Conservation (phyloP, 2,797 vertebrate species). For the Hybognathus amarus region DNA sequence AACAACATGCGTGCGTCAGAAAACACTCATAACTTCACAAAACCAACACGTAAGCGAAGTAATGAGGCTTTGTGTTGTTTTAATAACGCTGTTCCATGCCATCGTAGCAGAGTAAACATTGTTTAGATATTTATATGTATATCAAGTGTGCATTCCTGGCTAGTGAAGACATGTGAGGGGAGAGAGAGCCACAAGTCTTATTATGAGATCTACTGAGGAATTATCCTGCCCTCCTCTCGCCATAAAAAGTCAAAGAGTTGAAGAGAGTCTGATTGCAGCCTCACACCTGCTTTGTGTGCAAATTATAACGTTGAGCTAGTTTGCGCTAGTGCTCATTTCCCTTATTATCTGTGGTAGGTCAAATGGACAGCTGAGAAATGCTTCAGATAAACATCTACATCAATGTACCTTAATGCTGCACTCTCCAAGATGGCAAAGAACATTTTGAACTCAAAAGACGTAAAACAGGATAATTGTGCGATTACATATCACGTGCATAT, state of each 20-base stretch:
- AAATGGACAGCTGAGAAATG: slow-evolving; percentile 67
- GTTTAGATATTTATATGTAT: slow-evolving; percentile 61
- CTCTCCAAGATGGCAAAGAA: not conserved
- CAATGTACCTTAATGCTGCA: not conserved
- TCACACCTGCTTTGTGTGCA: slow-evolving; percentile 80
- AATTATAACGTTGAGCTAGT: slow-evolving; percentile 75
- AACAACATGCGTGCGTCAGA: slow-evolving; percentile 29
- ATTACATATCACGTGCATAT: not conserved
- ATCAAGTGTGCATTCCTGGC: slow-evolving; percentile 61
- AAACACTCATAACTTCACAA: slow-evolving; percentile 34
- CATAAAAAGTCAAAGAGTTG: slow-evolving; percentile 57
- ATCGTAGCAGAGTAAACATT: slow-evolving; percentile 64
- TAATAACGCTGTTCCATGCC: slow-evolving; percentile 46
- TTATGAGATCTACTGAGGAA: slow-evolving; percentile 65
- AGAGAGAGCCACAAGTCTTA: slow-evolving; percentile 67
- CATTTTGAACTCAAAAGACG: slow-evolving; percentile 2
- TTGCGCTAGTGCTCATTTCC: slow-evolving; percentile 67
- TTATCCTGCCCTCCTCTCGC: slow-evolving; percentile 60
- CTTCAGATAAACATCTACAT: slow-evolving; percentile 11
- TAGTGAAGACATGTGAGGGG: slow-evolving; percentile 65
- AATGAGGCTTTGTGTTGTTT: slow-evolving; percentile 49
- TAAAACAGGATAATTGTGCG: not conserved
- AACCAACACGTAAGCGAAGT: slow-evolving; percentile 9
- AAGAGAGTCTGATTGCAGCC: slow-evolving; percentile 65
- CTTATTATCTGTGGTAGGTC: slow-evolving; percentile 74